phyloP scores from a whole-genome alignment of 2,888 invertebrate genomes.

The Unio delphinus region DNA sequence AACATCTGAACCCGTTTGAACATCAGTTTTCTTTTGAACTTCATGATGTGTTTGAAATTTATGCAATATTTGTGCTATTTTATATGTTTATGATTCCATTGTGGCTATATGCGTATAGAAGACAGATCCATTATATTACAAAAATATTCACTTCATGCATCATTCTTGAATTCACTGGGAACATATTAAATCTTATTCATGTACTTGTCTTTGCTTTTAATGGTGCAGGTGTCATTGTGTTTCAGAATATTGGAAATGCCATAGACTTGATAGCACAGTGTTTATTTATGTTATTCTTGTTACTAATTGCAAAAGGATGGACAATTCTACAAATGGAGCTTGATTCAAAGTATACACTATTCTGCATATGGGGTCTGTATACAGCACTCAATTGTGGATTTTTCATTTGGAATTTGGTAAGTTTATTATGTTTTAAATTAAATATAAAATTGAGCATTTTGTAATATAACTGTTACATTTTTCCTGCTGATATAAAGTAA shows the following conservation, averaged over 20 bases:
- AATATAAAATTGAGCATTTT: too few relatives aligned
- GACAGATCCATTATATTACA: slow-evolving; percentile 92
- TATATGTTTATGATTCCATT: slow-evolving; percentile 90
- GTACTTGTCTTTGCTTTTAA: slow-evolving; percentile 91
- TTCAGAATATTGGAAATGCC: slow-evolving; percentile 91
- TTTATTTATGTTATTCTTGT: slow-evolving; percentile 91
- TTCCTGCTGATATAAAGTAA: too few relatives aligned
- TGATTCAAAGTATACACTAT: slow-evolving; percentile 86
- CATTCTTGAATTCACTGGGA: slow-evolving; percentile 86
- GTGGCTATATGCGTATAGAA: slow-evolving; percentile 90
- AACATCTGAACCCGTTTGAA: slow-evolving; percentile 83
- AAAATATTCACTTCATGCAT: slow-evolving; percentile 91
- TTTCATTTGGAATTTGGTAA: slow-evolving; percentile 96
- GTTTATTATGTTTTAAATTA: slow-evolving; percentile 59
- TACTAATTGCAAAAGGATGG: slow-evolving; percentile 97
- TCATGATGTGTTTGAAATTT: slow-evolving; percentile 90
- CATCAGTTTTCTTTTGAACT: slow-evolving; percentile 96
- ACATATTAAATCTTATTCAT: slow-evolving; percentile 90
- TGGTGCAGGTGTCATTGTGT: slow-evolving; percentile 87
- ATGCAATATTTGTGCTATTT: slow-evolving; percentile 87
- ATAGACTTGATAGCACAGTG: slow-evolving; percentile 92
- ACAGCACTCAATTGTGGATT: slow-evolving; percentile 91
- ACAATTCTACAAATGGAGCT: slow-evolving; percentile 92
- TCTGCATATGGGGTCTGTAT: slow-evolving; percentile 92
- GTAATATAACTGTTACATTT: too few relatives aligned